These are phyloP conservation scores for Ophion costatus DNA, from an alignment of 2,888 invertebrate species.

Conservation along the genomic window DNA sequence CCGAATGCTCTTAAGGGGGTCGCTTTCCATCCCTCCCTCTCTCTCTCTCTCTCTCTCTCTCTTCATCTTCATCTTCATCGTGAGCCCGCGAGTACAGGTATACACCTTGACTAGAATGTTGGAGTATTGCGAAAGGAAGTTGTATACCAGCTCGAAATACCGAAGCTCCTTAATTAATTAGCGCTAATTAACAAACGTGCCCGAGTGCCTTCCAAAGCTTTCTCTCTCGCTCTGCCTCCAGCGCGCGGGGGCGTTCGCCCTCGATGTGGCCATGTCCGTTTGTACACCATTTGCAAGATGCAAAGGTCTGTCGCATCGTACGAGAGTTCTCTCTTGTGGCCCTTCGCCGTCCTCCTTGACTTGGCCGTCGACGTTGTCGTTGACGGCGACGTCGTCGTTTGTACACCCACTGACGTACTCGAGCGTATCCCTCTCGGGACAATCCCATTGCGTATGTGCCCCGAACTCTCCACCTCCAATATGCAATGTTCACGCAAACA, in stretches of 20 bases:
- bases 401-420: constrained; percentile 37
- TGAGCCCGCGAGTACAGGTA: neutral
- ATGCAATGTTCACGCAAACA: constrained; percentile 2
- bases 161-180: constrained; percentile 81
- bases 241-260: neutral
- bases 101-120: constrained; percentile 33
- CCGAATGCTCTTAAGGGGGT: constrained; percentile 57
- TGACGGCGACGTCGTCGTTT: neutral
- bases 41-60: constrained; percentile 5
- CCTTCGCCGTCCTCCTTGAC: constrained; percentile 28
- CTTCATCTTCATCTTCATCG: constrained; percentile 4
- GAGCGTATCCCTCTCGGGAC: constrained; percentile 42
- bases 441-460: constrained; percentile 21
- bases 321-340: constrained; percentile 34
- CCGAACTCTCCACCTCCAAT: constrained; percentile 33
- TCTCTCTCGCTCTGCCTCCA: constrained; percentile 35
- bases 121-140: constrained; percentile 66
- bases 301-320: constrained; percentile 10
- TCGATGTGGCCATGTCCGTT: constrained; percentile 4
- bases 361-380: constrained; percentile 24
- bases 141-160: constrained; percentile 65
- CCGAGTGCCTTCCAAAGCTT: constrained; percentile 64
- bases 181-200: constrained; percentile 81
- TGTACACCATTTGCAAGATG: constrained; percentile 21
- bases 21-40: constrained; percentile 37